Conservation (phyloP, 2,888 invertebrate species). For the Agrochola lychnidis region DNA sequence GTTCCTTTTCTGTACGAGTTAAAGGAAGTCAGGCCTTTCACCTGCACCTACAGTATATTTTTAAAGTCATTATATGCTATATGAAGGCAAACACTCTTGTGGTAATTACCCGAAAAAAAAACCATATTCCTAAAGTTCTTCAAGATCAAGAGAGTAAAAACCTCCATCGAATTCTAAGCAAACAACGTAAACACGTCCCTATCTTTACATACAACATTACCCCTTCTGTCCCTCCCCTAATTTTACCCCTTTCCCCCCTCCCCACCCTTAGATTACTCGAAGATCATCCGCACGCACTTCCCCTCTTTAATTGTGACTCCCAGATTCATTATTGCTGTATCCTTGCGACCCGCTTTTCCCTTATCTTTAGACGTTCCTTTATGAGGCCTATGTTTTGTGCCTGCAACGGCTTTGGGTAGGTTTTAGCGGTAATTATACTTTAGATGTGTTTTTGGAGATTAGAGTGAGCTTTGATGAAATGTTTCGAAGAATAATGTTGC, state of each 20-base stretch:
- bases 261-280: slow-evolving; percentile 83
- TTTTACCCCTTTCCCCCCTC: slow-evolving; percentile 65
- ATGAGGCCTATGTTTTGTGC: slow-evolving; percentile 46
- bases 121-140: neutral
- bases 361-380: slow-evolving; percentile 83
- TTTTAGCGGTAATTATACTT: slow-evolving; percentile 37
- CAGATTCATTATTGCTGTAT: slow-evolving; percentile 88
- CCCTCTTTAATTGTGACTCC: slow-evolving; percentile 89
- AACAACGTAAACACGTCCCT: slow-evolving; percentile 42
- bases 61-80: neutral
- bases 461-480: slow-evolving; percentile 1
- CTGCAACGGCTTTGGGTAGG: slow-evolving; percentile 28
- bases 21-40: neutral
- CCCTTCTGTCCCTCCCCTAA: slow-evolving; percentile 54
- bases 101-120: neutral
- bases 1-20: neutral
- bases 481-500: neutral
- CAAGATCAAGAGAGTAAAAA: slow-evolving; percentile 32
- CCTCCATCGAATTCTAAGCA: slow-evolving; percentile 15
- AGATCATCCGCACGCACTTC: slow-evolving; percentile 89
- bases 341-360: slow-evolving; percentile 85
- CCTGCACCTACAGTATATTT: neutral
- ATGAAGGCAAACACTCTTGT: neutral
- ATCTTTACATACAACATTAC: slow-evolving; percentile 58
- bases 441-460: slow-evolving; percentile 36